Evolutionary conservation across 2,113 vertebrate genomes (phyloP).

Genomic region (Acinonyx jubatus): DNA sequence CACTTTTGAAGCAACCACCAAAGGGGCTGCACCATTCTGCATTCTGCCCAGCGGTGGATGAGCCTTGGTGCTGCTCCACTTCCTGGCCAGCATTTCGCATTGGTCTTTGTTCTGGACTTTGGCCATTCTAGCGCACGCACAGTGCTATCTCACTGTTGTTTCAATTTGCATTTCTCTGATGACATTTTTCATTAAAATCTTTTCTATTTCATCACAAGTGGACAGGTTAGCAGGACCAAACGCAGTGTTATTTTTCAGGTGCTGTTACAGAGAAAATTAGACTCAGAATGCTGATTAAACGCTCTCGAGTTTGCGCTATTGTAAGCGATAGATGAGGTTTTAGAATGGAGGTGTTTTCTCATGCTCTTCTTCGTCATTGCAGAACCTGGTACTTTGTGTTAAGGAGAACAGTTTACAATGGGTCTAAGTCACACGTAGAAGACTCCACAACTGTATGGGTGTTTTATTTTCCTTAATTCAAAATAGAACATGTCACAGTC

Average conservation of each 20-base stretch:
- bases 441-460: no score
- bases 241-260: not conserved
- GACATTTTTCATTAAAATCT: not conserved
- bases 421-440: not conserved
- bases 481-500: not conserved
- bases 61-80: accelerated
- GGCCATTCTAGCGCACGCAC: accelerated
- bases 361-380: not conserved
- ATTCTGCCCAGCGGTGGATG: accelerated
- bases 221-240: not conserved
- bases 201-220: not conserved
- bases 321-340: not conserved
- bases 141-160: not conserved
- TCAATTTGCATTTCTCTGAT: not conserved
- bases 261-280: not conserved
- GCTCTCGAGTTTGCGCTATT: not conserved
- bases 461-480: not conserved
- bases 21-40: accelerated
- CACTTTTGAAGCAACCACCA: not conserved
- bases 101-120: no score
- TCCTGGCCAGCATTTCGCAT: not conserved
- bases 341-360: not conserved
- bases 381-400: not conserved
- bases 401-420: not conserved
- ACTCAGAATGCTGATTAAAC: not conserved